Conservation (phyloP, 2,797 vertebrate species). For the Artibeus jamaicensis region DNA sequence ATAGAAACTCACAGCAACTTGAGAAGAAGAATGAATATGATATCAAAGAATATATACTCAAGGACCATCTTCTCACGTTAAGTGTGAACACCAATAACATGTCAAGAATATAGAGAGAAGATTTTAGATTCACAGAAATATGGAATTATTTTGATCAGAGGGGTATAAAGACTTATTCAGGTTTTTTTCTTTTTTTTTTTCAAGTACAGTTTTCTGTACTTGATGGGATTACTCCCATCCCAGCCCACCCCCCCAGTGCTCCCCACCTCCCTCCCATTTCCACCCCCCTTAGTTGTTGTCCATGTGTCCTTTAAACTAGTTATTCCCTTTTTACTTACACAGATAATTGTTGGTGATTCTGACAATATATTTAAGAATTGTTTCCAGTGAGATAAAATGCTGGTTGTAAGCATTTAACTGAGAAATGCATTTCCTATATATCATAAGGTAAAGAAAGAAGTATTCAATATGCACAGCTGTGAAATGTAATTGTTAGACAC, state of each 20-base stretch:
- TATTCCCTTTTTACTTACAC: background rate
- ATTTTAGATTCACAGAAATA: background rate
- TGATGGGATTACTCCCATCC: too few relatives aligned
- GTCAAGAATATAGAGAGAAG: background rate
- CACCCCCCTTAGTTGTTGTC: too few relatives aligned
- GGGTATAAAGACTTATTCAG: background rate
- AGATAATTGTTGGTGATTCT: background rate
- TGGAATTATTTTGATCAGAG: background rate
- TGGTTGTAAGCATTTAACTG: background rate
- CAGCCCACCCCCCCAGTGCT: too few relatives aligned
- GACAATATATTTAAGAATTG: background rate
- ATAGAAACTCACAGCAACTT: background rate
- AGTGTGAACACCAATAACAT: background rate
- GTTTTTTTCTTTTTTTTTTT: too few relatives aligned
- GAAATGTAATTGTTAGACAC: background rate
- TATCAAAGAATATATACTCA: background rate
- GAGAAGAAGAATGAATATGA: background rate
- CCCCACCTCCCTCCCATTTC: too few relatives aligned
- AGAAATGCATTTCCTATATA: constrained; percentile 7
- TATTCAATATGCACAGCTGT: background rate
- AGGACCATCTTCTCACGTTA: background rate
- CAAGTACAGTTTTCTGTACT: too few relatives aligned
- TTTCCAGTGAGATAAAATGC: background rate
- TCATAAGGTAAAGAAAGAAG: background rate
- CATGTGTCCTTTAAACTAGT: too few relatives aligned